A percentile compares a stretch with the other conserved stretches of the same genome.
These are phyloP conservation scores for Rhinopomastus cyanomelas DNA, from an alignment of 2,113 vertebrate species.

Conservation along the genomic window DNA sequence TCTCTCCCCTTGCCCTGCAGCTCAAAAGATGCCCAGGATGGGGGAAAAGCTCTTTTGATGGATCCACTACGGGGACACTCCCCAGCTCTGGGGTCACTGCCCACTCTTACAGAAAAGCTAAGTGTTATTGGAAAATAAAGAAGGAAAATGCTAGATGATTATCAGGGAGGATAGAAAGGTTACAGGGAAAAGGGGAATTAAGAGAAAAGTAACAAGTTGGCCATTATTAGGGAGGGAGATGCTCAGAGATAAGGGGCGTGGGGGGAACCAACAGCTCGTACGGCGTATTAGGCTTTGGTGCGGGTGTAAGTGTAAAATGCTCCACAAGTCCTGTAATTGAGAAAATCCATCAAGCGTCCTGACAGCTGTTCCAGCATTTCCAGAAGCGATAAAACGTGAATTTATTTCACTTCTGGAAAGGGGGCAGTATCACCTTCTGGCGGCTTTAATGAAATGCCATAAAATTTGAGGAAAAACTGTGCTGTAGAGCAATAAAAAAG, in stretches of 20 bases:
- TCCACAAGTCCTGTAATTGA: conserved; percentile 87
- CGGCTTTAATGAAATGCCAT: conserved; percentile 85
- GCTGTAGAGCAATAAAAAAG: conserved; percentile 83
- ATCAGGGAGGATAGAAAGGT: conserved; percentile 33
- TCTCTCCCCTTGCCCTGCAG: neutral
- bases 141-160: neutral
- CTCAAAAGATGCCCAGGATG: neutral
- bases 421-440: conserved; percentile 87
- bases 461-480: conserved; percentile 84
- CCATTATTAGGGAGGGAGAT: conserved; percentile 74
- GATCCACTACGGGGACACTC: rapidly evolving
- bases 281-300: conserved; percentile 64
- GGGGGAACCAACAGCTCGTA: conserved; percentile 23
- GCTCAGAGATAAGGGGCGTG: conserved; percentile 57
- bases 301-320: conserved; percentile 84
- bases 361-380: conserved; percentile 84
- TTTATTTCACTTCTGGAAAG: conserved; percentile 86
- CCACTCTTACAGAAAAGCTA: neutral
- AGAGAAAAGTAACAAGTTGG: conserved; percentile 65
- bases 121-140: neutral
- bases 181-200: conserved; percentile 32
- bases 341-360: conserved; percentile 83
- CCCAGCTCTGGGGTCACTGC: neutral
- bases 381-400: conserved; percentile 85
- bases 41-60: neutral